Percentiles rank a stretch among this genome's conserved stretches.
Conservation (phyloP, 2,888 invertebrate species). For the Dromius quadrimaculatus region DNA sequence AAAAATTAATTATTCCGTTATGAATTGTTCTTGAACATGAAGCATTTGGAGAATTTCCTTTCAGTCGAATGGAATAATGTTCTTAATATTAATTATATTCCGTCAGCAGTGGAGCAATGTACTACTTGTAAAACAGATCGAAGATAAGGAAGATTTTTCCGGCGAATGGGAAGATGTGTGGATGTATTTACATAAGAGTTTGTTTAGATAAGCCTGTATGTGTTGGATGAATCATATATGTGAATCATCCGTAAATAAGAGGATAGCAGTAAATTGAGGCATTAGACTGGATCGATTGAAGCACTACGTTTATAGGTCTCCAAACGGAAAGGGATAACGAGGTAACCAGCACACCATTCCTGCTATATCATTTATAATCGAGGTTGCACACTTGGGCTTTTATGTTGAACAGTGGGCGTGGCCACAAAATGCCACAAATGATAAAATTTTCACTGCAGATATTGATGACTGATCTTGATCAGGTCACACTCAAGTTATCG, state of each 20-base stretch:
- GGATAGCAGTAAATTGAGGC: slow-evolving; percentile 18
- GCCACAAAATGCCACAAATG: too few relatives aligned
- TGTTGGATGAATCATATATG: slow-evolving; percentile 1
- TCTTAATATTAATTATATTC: slow-evolving; percentile 20
- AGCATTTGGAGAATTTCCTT: slow-evolving; percentile 5
- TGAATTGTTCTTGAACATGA: slow-evolving; percentile 8
- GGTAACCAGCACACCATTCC: too few relatives aligned
- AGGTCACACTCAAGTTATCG: too few relatives aligned
- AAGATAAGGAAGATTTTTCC: slow-evolving; percentile 21
- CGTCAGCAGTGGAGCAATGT: slow-evolving; percentile 4
- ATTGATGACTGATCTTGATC: too few relatives aligned
- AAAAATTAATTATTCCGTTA: slow-evolving; percentile 15
- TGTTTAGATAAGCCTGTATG: background rate
- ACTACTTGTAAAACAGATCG: slow-evolving; percentile 24
- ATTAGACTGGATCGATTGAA: background rate
- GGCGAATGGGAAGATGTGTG: background rate
- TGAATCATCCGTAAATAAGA: slow-evolving; percentile 24
- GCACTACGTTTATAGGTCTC: too few relatives aligned
- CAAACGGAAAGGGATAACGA: too few relatives aligned
- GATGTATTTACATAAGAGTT: too few relatives aligned
- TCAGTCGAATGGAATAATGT: background rate
- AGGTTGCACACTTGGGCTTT: too few relatives aligned
- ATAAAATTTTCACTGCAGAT: too few relatives aligned
- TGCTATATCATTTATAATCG: too few relatives aligned
- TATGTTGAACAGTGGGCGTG: too few relatives aligned